Conservation (phyloP, 1,140 invertebrate species). For the Lanistes nyassanus region DNA sequence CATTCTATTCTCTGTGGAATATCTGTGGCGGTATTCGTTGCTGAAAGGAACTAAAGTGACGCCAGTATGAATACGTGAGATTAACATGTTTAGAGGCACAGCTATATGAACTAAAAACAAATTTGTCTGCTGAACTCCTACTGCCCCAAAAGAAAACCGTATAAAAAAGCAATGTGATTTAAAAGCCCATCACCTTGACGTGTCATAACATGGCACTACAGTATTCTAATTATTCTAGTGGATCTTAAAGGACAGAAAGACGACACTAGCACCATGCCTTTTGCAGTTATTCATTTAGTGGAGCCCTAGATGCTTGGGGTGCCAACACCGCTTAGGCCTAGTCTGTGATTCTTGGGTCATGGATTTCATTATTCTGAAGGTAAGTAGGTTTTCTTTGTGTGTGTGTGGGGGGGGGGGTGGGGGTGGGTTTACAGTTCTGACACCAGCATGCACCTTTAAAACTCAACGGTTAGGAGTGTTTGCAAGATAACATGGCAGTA, state of each 20-base stretch:
- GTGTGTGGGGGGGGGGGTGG: too few relatives aligned
- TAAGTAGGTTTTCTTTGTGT: background rate
- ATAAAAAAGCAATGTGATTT: background rate
- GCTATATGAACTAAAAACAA: too few relatives aligned
- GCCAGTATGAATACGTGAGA: background rate
- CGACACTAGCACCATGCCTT: too few relatives aligned
- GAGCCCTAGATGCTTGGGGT: background rate
- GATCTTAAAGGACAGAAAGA: background rate
- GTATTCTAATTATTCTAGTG: background rate
- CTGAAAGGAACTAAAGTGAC: background rate
- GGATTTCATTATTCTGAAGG: conserved; percentile 16
- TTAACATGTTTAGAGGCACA: background rate
- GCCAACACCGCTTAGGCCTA: too few relatives aligned
- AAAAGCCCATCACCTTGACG: background rate
- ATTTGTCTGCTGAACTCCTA: too few relatives aligned
- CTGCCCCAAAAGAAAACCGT: too few relatives aligned
- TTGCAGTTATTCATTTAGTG: background rate
- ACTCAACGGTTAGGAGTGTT: too few relatives aligned
- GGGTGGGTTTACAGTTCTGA: too few relatives aligned
- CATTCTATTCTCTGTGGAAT: background rate
- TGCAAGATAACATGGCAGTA: too few relatives aligned
- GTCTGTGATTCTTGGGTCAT: background rate
- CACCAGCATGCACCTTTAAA: too few relatives aligned
- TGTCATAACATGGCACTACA: background rate
- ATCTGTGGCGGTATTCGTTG: background rate